These are phyloP conservation scores for Montipora cactus DNA, from an alignment of 64 coral and sea anemone species.

Conservation along the genomic window DNA sequence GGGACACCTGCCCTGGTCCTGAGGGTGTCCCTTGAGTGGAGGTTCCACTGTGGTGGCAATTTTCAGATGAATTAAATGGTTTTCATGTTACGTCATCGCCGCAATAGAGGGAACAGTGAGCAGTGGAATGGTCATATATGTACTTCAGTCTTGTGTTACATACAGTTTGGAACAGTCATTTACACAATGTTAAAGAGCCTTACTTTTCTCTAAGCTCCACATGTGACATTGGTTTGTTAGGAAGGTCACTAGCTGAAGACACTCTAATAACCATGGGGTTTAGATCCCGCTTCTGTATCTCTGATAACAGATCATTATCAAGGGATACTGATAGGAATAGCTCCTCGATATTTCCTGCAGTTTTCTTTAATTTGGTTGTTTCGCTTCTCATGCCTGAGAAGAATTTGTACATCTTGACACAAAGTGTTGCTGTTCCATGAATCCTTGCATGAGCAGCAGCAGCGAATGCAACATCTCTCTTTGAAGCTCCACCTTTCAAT, in stretches of 20 bases:
- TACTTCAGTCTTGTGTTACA: too few species aligned
- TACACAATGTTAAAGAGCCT: slow-evolving; percentile 13
- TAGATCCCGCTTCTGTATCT: slow-evolving; percentile 73
- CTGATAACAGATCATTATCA: slow-evolving; percentile 84
- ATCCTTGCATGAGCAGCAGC: slow-evolving; percentile 51
- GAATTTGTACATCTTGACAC: slow-evolving; percentile 74
- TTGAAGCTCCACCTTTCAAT: background rate
- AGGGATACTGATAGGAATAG: slow-evolving; percentile 81
- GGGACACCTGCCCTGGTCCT: too few species aligned
- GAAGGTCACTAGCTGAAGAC: slow-evolving; percentile 81
- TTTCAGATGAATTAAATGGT: too few species aligned
- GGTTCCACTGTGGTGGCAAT: too few species aligned
- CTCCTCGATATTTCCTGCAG: slow-evolving; percentile 80
- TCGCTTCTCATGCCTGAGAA: slow-evolving; percentile 80
- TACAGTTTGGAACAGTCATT: too few species aligned
- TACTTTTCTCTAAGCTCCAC: slow-evolving; percentile 84
- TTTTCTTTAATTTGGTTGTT: slow-evolving; percentile 68
- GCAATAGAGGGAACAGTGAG: too few species aligned
- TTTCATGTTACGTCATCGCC: too few species aligned
- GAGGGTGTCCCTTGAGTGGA: too few species aligned
- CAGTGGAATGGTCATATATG: too few species aligned
- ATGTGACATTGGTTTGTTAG: slow-evolving; percentile 78
- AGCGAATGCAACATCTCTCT: slow-evolving; percentile 35
- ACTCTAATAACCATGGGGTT: slow-evolving; percentile 98
- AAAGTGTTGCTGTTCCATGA: slow-evolving; percentile 73